phyloP scores from a whole-genome alignment of 2,888 invertebrate species.

The Globia sparganii region DNA sequence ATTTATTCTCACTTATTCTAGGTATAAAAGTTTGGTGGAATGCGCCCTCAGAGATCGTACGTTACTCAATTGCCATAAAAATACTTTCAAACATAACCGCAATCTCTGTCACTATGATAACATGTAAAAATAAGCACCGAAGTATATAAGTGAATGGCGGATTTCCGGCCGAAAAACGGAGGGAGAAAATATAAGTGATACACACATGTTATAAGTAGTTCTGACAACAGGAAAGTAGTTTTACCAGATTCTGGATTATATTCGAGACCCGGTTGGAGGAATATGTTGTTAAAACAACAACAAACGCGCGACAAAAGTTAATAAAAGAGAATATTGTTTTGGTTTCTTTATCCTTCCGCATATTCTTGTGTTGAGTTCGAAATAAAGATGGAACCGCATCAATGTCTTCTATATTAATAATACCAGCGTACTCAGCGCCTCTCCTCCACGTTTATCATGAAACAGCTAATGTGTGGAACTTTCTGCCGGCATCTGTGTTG shows the following conservation, averaged over 20 bases:
- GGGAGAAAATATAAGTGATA: slow-evolving; percentile 26
- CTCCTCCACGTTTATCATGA: too few species aligned
- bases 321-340: slow-evolving; percentile 4
- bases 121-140: slow-evolving; percentile 33
- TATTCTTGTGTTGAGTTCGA: not conserved
- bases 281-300: slow-evolving; percentile 26
- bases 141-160: slow-evolving; percentile 26
- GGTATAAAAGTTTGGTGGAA: too few species aligned
- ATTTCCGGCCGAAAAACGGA: slow-evolving; percentile 7
- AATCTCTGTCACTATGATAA: slow-evolving; percentile 12
- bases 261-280: not conserved
- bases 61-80: not conserved
- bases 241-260: slow-evolving; percentile 29
- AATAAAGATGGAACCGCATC: not conserved
- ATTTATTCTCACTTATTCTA: too few species aligned
- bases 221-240: slow-evolving; percentile 25
- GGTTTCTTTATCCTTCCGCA: not conserved
- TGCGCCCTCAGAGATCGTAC: too few species aligned
- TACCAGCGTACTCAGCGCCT: too few species aligned
- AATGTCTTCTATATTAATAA: not conserved
- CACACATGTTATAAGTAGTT: slow-evolving; percentile 31
- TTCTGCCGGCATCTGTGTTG: too few species aligned
- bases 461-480: too few species aligned
- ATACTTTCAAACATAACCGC: not conserved
- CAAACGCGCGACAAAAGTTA: slow-evolving; percentile 5